Base-by-base conservation (phyloP, 2,888 invertebrate genomes). In the Morpho helenor region DNA sequence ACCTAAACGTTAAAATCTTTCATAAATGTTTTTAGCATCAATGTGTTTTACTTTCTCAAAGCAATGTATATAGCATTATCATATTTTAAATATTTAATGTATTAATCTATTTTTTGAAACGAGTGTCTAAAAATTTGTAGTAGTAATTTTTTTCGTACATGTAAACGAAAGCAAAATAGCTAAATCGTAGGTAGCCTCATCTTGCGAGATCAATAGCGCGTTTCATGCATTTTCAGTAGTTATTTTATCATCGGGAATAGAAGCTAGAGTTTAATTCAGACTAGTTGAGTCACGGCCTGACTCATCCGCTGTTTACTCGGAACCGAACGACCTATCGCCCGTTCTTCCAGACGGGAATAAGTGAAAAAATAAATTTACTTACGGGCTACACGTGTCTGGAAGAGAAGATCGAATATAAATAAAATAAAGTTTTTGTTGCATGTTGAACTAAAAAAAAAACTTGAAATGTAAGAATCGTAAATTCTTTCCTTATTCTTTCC, bases 181-280 rank as follows among this genome's bases (percentile, higher is more conserved):
- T 31, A 31, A 3, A 5, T 31, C 4, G n/a, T n/a, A n/a, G n/a
- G 23, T 23, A 23, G 23, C 23, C 2, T 23, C 31, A 31, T 31
- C 31, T 39, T 23, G 44, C 8, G 6, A 2, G 43, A 52, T 44
- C 7, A 43, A 52, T 22, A 53, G 52, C 7, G 53, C 48, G 47
- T 54, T 48, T 41, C 41, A 22, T 42, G 42, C 31, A 54, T 45
- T n/a, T 53, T 54, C 42, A 54, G 16, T 52, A 48, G 54, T 63
- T 60, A 49, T 59, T 66, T 66, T 66, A 56, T 54, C 57, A 57
- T 48, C 59, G 56, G 51, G 53, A 61, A 65, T 65, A 64, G 61
- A 61, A 53, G 60, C 58, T 59, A 60, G 56, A 61, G 70, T 67
- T 74, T 76, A 79, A 80, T 75, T 76, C 72, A 73, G 74, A 59